A percentile compares a stretch with the other conserved stretches of the same genome.
Evolutionary conservation across 53 echinoderm and acorn worm species (phyloP).

Genomic region (Stichopus horrens): DNA sequence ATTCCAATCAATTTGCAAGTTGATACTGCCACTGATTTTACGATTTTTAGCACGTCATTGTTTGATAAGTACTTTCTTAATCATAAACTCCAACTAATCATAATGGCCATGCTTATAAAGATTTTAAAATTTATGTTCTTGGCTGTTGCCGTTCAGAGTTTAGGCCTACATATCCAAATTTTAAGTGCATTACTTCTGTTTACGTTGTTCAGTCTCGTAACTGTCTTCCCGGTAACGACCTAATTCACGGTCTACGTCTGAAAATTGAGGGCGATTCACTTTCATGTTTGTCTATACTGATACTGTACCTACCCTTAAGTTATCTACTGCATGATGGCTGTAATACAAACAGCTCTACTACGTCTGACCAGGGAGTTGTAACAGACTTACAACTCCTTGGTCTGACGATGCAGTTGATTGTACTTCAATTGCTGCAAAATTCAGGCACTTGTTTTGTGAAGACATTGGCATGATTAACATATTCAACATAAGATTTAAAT

Average conservation of each 20-base stretch:
- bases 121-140: background rate
- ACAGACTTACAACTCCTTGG: no score
- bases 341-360: background rate
- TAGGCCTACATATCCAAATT: background rate
- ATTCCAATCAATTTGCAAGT: background rate
- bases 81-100: background rate
- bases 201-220: background rate
- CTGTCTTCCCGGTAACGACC: constrained; percentile 1
- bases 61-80: constrained; percentile 3
- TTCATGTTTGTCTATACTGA: background rate
- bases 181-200: background rate
- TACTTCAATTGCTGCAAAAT: background rate
- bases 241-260: background rate
- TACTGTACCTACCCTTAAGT: background rate
- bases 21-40: constrained; percentile 21
- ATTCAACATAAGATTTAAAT: constrained; percentile 2
- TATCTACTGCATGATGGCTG: background rate
- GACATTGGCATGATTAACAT: background rate
- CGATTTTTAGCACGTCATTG: background rate
- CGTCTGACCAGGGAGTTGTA: no score
- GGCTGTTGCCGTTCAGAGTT: background rate
- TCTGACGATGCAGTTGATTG: no score
- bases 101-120: background rate
- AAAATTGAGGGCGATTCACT: background rate
- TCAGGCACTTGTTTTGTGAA: background rate